phyloP scores from a whole-genome alignment of 2,888 invertebrate genomes.

The Ichneumoninae sp. region DNA sequence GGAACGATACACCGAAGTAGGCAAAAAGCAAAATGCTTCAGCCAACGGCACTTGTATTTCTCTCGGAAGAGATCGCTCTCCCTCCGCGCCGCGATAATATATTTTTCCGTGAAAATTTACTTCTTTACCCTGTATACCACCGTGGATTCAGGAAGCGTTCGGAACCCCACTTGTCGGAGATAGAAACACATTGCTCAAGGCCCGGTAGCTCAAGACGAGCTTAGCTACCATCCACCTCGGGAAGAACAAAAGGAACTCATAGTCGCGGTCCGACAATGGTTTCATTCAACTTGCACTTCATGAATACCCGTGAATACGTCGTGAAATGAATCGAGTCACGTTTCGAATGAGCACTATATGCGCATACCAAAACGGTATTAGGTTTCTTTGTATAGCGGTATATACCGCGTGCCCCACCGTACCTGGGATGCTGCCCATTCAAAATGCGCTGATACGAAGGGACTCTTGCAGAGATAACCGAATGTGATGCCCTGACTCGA shows the following conservation, averaged over 20 bases:
- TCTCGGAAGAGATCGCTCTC: conserved; percentile 11
- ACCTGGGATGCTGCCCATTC: conserved; percentile 47
- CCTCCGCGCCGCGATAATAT: conserved; percentile 27
- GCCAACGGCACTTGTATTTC: conserved; percentile 43
- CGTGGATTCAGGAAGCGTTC: conserved; percentile 35
- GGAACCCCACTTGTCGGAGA: background rate
- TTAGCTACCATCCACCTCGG: background rate
- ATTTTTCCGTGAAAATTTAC: conserved; percentile 43
- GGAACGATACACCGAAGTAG: background rate
- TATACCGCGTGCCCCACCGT: conserved; percentile 39
- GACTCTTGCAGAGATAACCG: conserved; percentile 53
- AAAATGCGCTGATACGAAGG: conserved; percentile 56
- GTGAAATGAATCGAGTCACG: conserved; percentile 23
- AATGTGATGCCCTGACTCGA: conserved; percentile 60
- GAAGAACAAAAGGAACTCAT: conserved; percentile 11
- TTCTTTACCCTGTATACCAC: conserved; percentile 26
- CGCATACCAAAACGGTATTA: conserved; percentile 12
- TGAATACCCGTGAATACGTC: conserved; percentile 26
- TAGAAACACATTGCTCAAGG: background rate
- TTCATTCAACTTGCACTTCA: conserved; percentile 20
- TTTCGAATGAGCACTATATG: conserved; percentile 25
- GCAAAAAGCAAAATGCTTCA: conserved; percentile 19
- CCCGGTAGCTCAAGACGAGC: background rate
- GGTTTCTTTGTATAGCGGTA: conserved; percentile 39
- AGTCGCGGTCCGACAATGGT: background rate